A percentile compares a stretch with the other conserved stretches of the same genome.
Conservation (phyloP, 2,797 vertebrate genomes). For the Rhynchotus rufescens region DNA sequence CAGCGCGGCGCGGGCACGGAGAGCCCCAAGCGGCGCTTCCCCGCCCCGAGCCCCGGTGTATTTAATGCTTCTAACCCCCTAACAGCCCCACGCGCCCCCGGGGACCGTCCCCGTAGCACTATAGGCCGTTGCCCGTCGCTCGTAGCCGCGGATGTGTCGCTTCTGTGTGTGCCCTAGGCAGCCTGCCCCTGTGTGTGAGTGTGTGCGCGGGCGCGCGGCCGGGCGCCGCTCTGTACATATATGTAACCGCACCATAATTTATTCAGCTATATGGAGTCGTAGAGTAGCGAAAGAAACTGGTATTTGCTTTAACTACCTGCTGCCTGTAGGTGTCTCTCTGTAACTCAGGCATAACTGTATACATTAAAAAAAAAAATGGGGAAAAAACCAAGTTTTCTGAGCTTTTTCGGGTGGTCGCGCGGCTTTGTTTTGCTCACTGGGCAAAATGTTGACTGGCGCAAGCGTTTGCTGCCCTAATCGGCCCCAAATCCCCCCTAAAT, state of each 20-base stretch:
- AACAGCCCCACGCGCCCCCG: neutral
- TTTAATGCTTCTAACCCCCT: constrained; percentile 69
- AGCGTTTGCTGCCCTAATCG: too few relatives aligned
- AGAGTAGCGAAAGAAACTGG: constrained; percentile 95
- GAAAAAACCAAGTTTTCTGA: too few relatives aligned
- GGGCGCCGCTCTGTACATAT: constrained; percentile 82
- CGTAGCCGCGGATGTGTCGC: constrained; percentile 62
- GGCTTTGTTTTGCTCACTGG: too few relatives aligned
- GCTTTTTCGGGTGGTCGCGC: too few relatives aligned
- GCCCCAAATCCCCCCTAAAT: too few relatives aligned
- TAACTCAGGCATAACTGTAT: constrained; percentile 99
- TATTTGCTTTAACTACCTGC: constrained; percentile 99
- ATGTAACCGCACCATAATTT: constrained; percentile 99
- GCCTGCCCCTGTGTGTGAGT: constrained; percentile 57
- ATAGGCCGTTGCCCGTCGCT: constrained; percentile 73
- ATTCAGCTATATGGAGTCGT: constrained; percentile 99
- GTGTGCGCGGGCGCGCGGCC: neutral
- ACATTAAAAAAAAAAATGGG: constrained; percentile 89
- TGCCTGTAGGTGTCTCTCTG: constrained; percentile 99
- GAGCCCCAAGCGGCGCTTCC: too few relatives aligned
- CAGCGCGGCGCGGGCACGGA: too few relatives aligned
- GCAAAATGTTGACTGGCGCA: too few relatives aligned
- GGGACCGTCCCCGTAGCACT: constrained; percentile 53
- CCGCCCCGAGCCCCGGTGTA: constrained; percentile 49
- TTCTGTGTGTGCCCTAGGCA: constrained; percentile 75